Base-by-base conservation (phyloP, 2,113 vertebrate species). In the Spheniscus mendiculus region DNA sequence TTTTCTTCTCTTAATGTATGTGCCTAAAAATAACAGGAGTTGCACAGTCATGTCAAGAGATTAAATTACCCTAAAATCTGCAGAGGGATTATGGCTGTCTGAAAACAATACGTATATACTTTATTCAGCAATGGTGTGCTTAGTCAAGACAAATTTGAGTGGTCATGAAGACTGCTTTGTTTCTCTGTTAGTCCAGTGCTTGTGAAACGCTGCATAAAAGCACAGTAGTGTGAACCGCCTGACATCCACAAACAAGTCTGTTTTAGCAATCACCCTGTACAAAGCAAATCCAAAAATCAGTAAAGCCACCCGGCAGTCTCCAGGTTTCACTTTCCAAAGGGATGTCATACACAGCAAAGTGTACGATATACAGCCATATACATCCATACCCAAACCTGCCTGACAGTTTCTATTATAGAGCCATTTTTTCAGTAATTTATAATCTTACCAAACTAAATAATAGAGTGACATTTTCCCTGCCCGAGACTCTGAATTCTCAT, bases 1-100 rank as follows among this genome's bases (percentile, higher is more conserved):
- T 93, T 97, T 92, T 89, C 49, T 97, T 94, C 83, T 86, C 53
- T n/a, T 93, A 90, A 94, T 70, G 53, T 80, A 45, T 10, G 14
- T 73, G 63, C 67, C 87, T 93, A 94, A 94, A 94, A 97, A 96
- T 90, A 96, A 94, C 90, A 96, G 16, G 67, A 94, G 45, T 83
- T 90, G 79, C 59, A 77, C 42, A 78, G 67, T 96, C 91, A 83
- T 49, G 78, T 74, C 93, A 97, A 82, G 70, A 87, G 94, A 91
- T 93, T 89, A 82, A 93, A 89, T 70, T 83, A 53, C 77, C 78
- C 74, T 52, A 3, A 93, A 93, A 58, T 58, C 92, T 93, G 78
- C 74, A 85, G 87, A 92, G 74, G 72, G 40, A 96, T 90, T 95
- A 90, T 78, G 88, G 74, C 79, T 89, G 74, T 27, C 82, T 76